phyloP scores from a whole-genome alignment of 2,888 invertebrate genomes.

The Reticulitermes lucifugus region DNA sequence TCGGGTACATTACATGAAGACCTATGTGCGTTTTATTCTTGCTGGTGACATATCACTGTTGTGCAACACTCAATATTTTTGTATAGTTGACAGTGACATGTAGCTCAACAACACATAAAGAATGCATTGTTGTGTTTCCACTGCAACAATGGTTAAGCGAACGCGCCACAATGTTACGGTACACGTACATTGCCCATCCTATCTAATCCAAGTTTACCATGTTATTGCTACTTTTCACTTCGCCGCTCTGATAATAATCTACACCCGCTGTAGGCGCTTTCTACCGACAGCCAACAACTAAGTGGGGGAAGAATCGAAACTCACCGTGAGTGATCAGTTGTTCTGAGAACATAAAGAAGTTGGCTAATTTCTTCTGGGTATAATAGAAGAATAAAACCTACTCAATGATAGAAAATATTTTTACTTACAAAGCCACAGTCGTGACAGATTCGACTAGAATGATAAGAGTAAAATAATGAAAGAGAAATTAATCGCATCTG shows the following conservation, averaged over 20 bases:
- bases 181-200: neutral
- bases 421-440: neutral
- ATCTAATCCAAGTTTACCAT: neutral
- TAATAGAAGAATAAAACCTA: too few species aligned
- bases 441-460: neutral
- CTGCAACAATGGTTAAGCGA: too few species aligned
- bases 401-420: neutral
- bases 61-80: too few species aligned
- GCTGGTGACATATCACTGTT: too few species aligned
- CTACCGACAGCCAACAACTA: neutral
- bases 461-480: neutral
- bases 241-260: neutral
- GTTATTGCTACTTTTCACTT: neutral
- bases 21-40: too few species aligned
- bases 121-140: too few species aligned
- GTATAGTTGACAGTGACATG: too few species aligned
- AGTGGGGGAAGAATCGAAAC: neutral
- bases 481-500: neutral
- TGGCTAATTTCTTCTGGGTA: neutral
- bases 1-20: too few species aligned
- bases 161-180: too few species aligned
- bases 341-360: neutral
- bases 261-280: neutral
- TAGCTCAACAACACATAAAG: too few species aligned
- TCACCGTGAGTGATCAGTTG: neutral